phyloP scores from a whole-genome alignment of 2,888 invertebrate species.

The Xestia c-nigrum region DNA sequence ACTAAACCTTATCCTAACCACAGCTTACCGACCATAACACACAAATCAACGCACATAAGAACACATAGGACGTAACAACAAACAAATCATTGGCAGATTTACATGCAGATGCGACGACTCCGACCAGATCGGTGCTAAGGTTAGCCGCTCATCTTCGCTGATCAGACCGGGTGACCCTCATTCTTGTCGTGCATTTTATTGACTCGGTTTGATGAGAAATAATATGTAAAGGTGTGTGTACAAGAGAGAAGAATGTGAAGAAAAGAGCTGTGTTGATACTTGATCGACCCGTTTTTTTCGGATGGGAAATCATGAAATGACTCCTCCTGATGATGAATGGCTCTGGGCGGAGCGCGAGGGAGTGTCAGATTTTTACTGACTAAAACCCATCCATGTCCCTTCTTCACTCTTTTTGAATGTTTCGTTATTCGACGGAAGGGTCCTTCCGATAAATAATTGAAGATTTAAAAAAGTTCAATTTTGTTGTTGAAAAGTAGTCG shows the following conservation, averaged over 20 bases:
- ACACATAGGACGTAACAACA: not conserved
- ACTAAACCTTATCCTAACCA: not conserved
- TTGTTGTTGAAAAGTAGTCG: not conserved
- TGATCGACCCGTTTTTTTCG: too few species aligned
- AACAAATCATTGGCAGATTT: constrained; percentile 38
- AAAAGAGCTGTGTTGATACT: too few species aligned
- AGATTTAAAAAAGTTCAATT: not conserved
- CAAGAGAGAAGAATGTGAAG: not conserved
- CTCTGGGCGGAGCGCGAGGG: too few species aligned
- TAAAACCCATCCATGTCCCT: too few species aligned
- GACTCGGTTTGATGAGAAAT: constrained; percentile 18
- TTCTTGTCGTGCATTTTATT: constrained; percentile 32
- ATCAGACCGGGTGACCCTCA: constrained; percentile 48
- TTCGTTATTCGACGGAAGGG: too few species aligned
- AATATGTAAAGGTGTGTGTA: constrained; percentile 13
- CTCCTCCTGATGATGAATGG: too few species aligned
- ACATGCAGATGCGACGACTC: constrained; percentile 47
- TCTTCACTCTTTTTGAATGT: too few species aligned
- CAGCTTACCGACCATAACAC: constrained; percentile 3
- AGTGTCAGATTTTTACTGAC: too few species aligned
- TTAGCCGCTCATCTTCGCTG: constrained; percentile 64
- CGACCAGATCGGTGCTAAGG: constrained; percentile 65
- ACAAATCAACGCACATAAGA: not conserved
- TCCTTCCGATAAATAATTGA: not conserved
- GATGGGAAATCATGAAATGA: too few species aligned